Conservation (phyloP, 2,113 vertebrate genomes). For the zebrafish (Danio rerio) region DNA sequence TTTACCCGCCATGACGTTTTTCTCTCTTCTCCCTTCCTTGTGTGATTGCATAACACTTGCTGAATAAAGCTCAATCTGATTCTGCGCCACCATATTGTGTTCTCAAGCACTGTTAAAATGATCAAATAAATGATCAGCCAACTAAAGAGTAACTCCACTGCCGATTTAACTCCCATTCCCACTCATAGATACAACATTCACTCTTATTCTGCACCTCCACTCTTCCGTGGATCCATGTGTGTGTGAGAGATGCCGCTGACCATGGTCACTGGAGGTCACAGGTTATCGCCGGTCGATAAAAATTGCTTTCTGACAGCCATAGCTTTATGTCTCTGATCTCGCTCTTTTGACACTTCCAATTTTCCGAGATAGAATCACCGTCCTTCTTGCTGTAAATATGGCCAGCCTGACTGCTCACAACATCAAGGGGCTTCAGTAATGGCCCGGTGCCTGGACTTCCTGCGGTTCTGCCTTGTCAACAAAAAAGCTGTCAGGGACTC, state of each 20-base stretch:
- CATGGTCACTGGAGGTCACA: slow-evolving; percentile 28
- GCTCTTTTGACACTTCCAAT: slow-evolving; percentile 44
- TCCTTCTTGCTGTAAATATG: slow-evolving; percentile 43
- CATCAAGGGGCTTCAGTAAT: slow-evolving; percentile 41
- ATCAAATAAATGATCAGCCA: no score
- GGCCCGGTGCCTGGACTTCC: slow-evolving; percentile 44
- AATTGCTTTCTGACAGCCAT: slow-evolving; percentile 28
- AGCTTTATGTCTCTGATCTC: slow-evolving; percentile 34
- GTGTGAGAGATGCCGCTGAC: slow-evolving; percentile 4
- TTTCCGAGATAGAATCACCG: slow-evolving; percentile 46
- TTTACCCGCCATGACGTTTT: no score
- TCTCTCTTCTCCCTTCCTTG: no score
- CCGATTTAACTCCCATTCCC: background rate
- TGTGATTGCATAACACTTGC: no score
- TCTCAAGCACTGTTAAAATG: no score
- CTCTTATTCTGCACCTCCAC: background rate
- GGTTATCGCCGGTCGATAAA: slow-evolving; percentile 24
- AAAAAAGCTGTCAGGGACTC: slow-evolving; percentile 47
- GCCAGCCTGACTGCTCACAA: slow-evolving; percentile 33
- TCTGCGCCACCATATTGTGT: background rate
- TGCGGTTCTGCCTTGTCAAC: slow-evolving; percentile 45
- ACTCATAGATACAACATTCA: no score
- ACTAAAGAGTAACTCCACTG: no score
- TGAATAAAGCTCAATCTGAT: no score
- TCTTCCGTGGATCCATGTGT: background rate